These are phyloP conservation scores for Drosophila quadrilineata DNA, from an alignment of 1,140 invertebrate species.

Conservation along the genomic window DNA sequence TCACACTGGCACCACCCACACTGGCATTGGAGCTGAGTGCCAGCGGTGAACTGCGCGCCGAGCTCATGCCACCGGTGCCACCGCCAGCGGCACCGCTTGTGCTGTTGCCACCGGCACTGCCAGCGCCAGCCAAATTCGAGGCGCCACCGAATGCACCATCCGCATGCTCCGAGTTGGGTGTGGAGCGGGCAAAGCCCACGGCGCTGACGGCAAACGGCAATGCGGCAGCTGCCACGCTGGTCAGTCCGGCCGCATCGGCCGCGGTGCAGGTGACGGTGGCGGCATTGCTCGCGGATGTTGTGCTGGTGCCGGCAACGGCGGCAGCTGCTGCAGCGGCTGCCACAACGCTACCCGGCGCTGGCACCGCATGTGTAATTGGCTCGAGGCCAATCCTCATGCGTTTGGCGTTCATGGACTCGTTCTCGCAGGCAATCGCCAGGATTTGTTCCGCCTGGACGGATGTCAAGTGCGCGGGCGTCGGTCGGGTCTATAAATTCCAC, in stretches of 20 bases:
- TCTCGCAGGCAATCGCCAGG: conserved; percentile 96
- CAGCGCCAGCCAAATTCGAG: conserved; percentile 51
- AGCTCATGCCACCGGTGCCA: conserved; percentile 63
- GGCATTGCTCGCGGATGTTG: conserved; percentile 47
- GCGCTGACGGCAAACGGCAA: conserved; percentile 71
- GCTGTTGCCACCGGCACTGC: conserved; percentile 41
- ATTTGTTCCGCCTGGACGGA: conserved; percentile 98
- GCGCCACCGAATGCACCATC: conserved; percentile 56
- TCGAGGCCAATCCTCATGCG: conserved; percentile 97
- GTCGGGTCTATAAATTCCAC: conserved; percentile 84
- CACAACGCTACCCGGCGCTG: conserved; percentile 84
- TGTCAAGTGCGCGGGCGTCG: conserved; percentile 97
- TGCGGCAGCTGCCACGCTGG: conserved; percentile 64
- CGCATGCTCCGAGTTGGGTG: conserved; percentile 75
- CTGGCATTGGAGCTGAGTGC: conserved; percentile 77
- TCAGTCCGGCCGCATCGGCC: conserved; percentile 60
- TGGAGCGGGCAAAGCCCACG: conserved; percentile 74
- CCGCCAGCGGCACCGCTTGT: conserved; percentile 35
- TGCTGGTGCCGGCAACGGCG: conserved; percentile 59
- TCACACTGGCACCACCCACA: conserved; percentile 63
- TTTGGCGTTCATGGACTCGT: conserved; percentile 97
- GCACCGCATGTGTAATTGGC: conserved; percentile 94
- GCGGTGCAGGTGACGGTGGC: conserved; percentile 63
- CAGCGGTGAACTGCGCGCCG: conserved; percentile 76
- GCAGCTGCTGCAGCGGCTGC: conserved; percentile 82